Conservation (phyloP, 2,797 vertebrate genomes). For the Poecilia wingei region DNA sequence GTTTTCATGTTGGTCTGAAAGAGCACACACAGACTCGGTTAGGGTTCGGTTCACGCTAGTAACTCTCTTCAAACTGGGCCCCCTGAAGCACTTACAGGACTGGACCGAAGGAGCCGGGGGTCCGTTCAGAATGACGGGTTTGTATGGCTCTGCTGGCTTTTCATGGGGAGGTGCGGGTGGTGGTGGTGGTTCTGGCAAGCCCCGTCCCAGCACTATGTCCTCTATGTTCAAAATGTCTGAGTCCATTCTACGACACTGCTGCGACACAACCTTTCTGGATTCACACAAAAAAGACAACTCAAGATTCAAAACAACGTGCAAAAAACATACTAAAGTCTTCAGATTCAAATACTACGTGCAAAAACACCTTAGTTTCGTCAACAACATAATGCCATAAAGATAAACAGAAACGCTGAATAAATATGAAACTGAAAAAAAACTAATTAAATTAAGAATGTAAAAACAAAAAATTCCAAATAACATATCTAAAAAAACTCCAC, state of each 20-base stretch:
- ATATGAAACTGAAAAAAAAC: neutral
- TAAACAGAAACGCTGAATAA: slow-evolving; percentile 12
- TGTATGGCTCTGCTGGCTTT: slow-evolving; percentile 68
- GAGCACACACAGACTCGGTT: neutral
- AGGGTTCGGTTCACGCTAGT: accelerated
- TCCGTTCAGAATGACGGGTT: slow-evolving; percentile 69
- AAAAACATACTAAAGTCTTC: neutral
- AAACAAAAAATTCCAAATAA: neutral
- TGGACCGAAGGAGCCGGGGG: slow-evolving; percentile 69
- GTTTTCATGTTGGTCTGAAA: slow-evolving; percentile 84
- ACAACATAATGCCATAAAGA: neutral
- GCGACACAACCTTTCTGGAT: neutral
- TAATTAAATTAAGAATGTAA: too few relatives aligned
- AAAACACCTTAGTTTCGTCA: neutral
- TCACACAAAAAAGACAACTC: neutral
- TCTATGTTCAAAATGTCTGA: slow-evolving; percentile 83
- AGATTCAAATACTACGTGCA: neutral
- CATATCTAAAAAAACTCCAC: accelerated
- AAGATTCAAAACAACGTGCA: neutral
- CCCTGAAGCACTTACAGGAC: slow-evolving; percentile 70
- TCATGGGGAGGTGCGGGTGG: slow-evolving; percentile 66
- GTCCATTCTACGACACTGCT: slow-evolving; percentile 74
- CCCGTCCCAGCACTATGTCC: slow-evolving; percentile 82
- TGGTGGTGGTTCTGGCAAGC: slow-evolving; percentile 57
- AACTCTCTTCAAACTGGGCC: accelerated